A percentile compares a stretch with the other conserved stretches of the same genome.
Evolutionary conservation across 2,113 vertebrate genomes (phyloP).

Genomic region (Thamnaconus septentrionalis): DNA sequence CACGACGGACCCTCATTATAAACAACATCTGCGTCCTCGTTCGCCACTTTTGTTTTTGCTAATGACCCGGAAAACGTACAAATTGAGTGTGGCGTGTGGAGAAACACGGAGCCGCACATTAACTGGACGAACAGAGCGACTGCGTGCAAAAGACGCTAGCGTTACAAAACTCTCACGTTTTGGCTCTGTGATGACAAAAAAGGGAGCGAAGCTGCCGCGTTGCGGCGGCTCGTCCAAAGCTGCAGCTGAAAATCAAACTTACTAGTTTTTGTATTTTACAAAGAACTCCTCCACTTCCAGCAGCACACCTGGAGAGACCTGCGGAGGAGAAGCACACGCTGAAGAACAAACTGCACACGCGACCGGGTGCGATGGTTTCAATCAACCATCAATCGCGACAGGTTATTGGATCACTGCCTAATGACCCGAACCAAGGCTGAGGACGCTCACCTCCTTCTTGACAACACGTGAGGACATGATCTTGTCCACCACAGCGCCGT

Average conservation of each 20-base stretch:
- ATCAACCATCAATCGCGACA: no score
- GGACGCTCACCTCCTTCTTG: constrained; percentile 88
- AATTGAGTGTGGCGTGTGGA: neutral
- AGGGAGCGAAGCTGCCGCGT: no score
- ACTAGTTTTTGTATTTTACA: constrained; percentile 99
- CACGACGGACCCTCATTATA: neutral
- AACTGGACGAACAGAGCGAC: no score
- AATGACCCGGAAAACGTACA: neutral
- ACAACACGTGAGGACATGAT: constrained; percentile 89
- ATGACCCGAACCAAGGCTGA: neutral
- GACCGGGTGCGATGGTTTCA: no score
- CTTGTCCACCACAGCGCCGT: constrained; percentile 98
- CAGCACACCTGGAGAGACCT: constrained; percentile 88
- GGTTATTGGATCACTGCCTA: no score
- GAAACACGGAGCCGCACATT: no score
- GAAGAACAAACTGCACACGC: no score
- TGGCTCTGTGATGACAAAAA: no score
- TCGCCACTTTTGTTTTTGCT: neutral
- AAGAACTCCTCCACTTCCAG: constrained; percentile 95
- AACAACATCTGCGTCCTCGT: no score
- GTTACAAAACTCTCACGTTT: no score
- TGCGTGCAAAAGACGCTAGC: no score
- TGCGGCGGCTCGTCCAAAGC: no score
- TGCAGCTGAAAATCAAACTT: constrained; percentile 62
- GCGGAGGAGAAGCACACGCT: constrained; percentile 7